Conservation (phyloP, 2,113 vertebrate genomes). For the Carassius gibelio region DNA sequence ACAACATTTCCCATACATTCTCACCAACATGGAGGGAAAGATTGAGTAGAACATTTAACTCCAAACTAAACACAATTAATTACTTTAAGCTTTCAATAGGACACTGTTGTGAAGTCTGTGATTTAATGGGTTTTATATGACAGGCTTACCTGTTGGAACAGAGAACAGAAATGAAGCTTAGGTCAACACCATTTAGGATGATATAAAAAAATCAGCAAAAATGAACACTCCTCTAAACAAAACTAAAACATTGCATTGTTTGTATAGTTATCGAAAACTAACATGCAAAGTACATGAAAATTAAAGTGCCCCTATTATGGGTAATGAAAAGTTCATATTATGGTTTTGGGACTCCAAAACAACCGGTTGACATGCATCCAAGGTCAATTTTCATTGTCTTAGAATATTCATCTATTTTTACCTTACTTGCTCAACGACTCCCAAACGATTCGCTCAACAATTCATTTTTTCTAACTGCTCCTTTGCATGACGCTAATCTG, state of each 20-base stretch:
- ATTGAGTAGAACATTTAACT: neutral
- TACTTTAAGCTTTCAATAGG: neutral
- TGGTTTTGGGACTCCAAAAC: no score
- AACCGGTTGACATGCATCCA: no score
- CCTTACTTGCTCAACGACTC: no score
- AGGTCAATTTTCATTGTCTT: no score
- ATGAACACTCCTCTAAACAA: neutral
- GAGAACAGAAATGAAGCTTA: neutral
- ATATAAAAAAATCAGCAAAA: neutral
- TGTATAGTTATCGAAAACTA: no score
- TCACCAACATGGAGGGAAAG: neutral
- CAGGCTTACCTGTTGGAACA: neutral
- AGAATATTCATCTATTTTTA: no score
- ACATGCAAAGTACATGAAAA: no score
- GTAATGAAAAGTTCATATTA: no score
- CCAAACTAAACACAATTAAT: neutral
- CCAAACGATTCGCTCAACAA: no score
- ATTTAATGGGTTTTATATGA: neutral
- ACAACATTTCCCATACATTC: conserved; percentile 4
- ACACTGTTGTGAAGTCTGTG: neutral
- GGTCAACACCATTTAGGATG: neutral
- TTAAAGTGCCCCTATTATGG: no score
- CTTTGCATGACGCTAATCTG: no score
- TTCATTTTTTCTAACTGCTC: no score
- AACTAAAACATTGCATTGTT: neutral